Evolutionary conservation across 2,797 vertebrate species (phyloP), one percentile per base, ranked within the genome.

Genomic region (Tapera naevia): DNA sequence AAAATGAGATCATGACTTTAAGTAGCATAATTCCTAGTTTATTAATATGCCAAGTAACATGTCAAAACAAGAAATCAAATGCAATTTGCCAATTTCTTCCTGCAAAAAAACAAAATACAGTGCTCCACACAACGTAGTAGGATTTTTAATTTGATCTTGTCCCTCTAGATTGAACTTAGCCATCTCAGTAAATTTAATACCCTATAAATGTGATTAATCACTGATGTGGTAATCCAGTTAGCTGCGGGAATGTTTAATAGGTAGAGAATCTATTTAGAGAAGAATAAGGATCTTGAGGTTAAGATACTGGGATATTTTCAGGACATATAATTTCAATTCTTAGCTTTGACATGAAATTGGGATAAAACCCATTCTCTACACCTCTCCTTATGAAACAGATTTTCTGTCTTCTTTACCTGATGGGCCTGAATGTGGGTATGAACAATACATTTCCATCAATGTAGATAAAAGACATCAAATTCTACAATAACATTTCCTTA

Each of bases 1-100:
- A 45, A 92, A 89, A 75, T 84, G 51, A 92, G 50, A 86, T 91
- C 87, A 89, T 92, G 75, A 79, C 80, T 94, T 88, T 37, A 91
- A 89, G 61, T 46, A 90, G n/a, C 33, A 51, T 37, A 80, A 75
- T 81, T 96, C 64, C 75, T 78, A 1, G 82, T 91, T 95, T 84
- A 83, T 95, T 95, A 95, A 86, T 93, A 80, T 75, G 72, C 80
- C 85, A 86, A 72, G 66, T 79, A 79, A 81, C 39, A 72, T 69
- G 83, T 95, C 89, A 94, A 95, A 95, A 95, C 84, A 95, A 94
- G 80, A 93, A 92, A 94, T 89, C 57, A 95, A 88, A 88, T 88
- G 51, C 43, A 75, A 81, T 91, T 95, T 96, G 69, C 67, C 61
- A 80, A 39, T 93, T 95, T 73, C 64, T 88, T 73, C 30, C 58